Evolutionary conservation across 2,888 invertebrate genomes (phyloP).

Genomic region (Drosophila engyochracea): DNA sequence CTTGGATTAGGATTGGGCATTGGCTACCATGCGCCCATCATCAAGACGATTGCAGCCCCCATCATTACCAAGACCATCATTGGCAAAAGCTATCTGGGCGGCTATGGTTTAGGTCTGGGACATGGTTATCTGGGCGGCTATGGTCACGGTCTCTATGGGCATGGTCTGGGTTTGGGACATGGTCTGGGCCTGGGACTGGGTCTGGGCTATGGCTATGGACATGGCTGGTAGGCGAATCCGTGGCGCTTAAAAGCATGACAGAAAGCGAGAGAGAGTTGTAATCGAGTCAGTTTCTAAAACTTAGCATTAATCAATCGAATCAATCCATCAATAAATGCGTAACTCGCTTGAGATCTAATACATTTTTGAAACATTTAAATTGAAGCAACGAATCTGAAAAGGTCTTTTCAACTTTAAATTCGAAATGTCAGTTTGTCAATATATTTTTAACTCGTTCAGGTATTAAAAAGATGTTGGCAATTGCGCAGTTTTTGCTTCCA

Average conservation of each 20-base stretch:
- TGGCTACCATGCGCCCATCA: slow-evolving; percentile 71
- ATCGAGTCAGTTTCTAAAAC: slow-evolving; percentile 29
- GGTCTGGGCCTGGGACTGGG: slow-evolving; percentile 81
- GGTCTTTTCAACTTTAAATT: not conserved
- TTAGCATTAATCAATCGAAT: slow-evolving; percentile 28
- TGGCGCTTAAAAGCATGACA: not conserved
- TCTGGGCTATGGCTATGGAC: slow-evolving; percentile 86
- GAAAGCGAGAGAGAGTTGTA: slow-evolving; percentile 56
- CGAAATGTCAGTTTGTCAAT: not conserved
- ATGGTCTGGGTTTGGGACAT: slow-evolving; percentile 63
- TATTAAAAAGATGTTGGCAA: not conserved
- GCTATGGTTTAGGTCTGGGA: slow-evolving; percentile 68
- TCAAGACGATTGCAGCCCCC: slow-evolving; percentile 70
- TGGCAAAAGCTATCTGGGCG: slow-evolving; percentile 72
- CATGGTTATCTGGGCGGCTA: slow-evolving; percentile 69
- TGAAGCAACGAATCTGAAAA: not conserved
- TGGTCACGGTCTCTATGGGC: slow-evolving; percentile 71
- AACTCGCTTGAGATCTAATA: not conserved
- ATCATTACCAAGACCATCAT: slow-evolving; percentile 75
- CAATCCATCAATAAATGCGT: slow-evolving; percentile 12
- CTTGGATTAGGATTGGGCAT: slow-evolving; percentile 55
- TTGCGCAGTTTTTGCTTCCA: slow-evolving; percentile 1
- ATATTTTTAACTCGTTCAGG: not conserved
- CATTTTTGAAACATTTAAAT: not conserved
- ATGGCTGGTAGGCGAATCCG: slow-evolving; percentile 62